These are phyloP conservation scores for Andrena hattorfiana DNA, from an alignment of 2,888 invertebrate species.

Conservation along the genomic window DNA sequence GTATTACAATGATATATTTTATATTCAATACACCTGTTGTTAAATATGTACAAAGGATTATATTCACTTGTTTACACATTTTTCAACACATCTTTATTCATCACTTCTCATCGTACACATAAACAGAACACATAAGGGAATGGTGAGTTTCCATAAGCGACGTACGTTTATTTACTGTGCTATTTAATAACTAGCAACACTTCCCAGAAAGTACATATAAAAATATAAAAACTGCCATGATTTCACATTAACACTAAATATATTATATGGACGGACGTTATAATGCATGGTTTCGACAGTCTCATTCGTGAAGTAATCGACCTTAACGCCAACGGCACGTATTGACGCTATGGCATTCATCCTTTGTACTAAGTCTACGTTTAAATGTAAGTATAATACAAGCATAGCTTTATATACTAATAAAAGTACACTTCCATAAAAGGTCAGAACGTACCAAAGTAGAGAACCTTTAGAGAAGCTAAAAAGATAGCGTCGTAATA, in stretches of 20 bases:
- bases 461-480: constrained; percentile 25
- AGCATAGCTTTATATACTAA: constrained; percentile 39
- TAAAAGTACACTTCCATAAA: constrained; percentile 63
- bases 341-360: constrained; percentile 28
- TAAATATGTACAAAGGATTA: constrained; percentile 37
- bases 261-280: constrained; percentile 36
- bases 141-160: constrained; percentile 39
- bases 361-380: constrained; percentile 68
- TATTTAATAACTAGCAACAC: background rate
- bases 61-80: constrained; percentile 34
- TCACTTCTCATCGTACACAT: constrained; percentile 36
- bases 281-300: constrained; percentile 76
- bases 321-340: constrained; percentile 30
- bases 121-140: constrained; percentile 35
- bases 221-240: constrained; percentile 55
- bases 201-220: constrained; percentile 58
- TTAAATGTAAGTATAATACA: constrained; percentile 51
- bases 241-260: constrained; percentile 50
- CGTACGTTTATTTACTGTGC: constrained; percentile 28
- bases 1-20: constrained; percentile 50
- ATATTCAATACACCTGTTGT: constrained; percentile 32
- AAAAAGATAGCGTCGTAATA: constrained; percentile 8
- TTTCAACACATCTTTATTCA: constrained; percentile 37
- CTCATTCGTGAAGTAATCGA: constrained; percentile 61
- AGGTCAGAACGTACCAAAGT: constrained; percentile 19